Evolutionary conservation across 2,888 invertebrate species (phyloP), one percentile per base, ranked within the genome.

Genomic region (Sarcophaga carnaria): DNA sequence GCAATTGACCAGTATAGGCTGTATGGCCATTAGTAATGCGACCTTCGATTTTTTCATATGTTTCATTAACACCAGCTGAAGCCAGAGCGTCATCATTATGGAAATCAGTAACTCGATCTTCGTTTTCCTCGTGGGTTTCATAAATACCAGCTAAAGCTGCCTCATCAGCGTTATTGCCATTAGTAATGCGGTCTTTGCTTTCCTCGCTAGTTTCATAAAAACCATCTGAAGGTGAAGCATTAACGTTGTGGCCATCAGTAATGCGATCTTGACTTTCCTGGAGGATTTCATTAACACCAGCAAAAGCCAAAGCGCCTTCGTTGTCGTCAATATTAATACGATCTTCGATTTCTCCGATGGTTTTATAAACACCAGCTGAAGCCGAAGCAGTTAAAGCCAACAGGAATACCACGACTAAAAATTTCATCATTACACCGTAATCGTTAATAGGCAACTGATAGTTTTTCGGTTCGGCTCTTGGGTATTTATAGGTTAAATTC

Each of bases 1-100:
- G 89, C 78, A 90, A 89, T 69, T 89, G 80, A 37, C 74, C 87
- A 25, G 5, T 22, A 0, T 12, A n/a, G 12, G 90, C 90, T 1
- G 80, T 22, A 11, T 87, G 54, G n/a, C 90, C 90, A 20, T 89
- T 89, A 8, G 88, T 88, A 54, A 90, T 90, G 49, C 89, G 89
- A 49, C 71, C 71, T 25, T 71, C 47, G 8, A 12, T 71, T 14
- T 71, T 20, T 14, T 47, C 4, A 12, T 17, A 45, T 49, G 49
- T 11, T 49, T 14, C 12, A 25, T 67, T n/a, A 2, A 77, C 37
- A 12, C 6, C 20, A 8, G 81, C 76, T 0, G 59, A 71, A 47
- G 64, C 60, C 60, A 72, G 64, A 22, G 66, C 64, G n/a, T 64
- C 47, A 27, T 54, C 47, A 49, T 37, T 37, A 37, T 37, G 1